phyloP scores from a whole-genome alignment of 1,140 invertebrate species.

The Listronotus bonariensis region DNA sequence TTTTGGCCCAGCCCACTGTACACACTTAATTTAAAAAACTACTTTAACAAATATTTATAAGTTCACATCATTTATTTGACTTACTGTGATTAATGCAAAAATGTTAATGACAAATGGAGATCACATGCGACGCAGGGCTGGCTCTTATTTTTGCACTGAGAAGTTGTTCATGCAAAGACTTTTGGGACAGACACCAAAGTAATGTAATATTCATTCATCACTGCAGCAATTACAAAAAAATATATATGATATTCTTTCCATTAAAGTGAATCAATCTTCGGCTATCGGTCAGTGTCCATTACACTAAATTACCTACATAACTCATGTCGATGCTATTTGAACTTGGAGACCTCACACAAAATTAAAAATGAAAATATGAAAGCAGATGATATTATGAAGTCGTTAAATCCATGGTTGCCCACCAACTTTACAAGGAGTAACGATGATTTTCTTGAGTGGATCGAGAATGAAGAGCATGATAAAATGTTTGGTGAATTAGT shows the following conservation, averaged over 20 bases:
- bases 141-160: too few relatives aligned
- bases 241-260: constrained; percentile 16
- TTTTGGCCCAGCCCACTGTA: too few relatives aligned
- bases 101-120: too few relatives aligned
- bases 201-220: too few relatives aligned
- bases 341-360: constrained; percentile 67
- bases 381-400: constrained; percentile 82
- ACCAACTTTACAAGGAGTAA: constrained; percentile 67
- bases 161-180: too few relatives aligned
- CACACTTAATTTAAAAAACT: too few relatives aligned
- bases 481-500: constrained; percentile 43
- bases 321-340: constrained; percentile 74
- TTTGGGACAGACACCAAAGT: too few relatives aligned
- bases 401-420: constrained; percentile 62
- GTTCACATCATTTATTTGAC: too few relatives aligned
- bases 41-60: too few relatives aligned
- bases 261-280: constrained; percentile 85
- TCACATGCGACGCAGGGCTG: too few relatives aligned
- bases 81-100: too few relatives aligned
- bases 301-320: constrained; percentile 83
- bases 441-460: constrained; percentile 68
- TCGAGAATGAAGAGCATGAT: constrained; percentile 67
- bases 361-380: constrained; percentile 66
- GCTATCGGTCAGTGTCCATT: constrained; percentile 83
- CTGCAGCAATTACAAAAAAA: background rate